Conservation (phyloP, 2,888 invertebrate genomes). For the Tuberolachnus salignus region DNA sequence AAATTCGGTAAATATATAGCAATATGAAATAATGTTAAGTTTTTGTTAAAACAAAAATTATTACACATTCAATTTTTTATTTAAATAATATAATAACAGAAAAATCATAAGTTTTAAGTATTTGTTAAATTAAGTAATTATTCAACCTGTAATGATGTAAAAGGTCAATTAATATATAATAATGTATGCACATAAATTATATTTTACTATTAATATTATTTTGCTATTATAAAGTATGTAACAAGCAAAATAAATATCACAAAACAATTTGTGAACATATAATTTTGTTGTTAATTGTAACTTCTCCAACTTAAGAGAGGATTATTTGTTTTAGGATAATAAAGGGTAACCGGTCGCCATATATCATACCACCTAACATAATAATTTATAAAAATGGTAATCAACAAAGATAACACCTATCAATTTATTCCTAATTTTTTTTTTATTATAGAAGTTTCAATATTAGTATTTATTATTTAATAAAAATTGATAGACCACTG, state of each 20-base stretch:
- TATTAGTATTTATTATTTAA: too few relatives aligned
- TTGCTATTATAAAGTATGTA: neutral
- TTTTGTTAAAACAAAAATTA: slow-evolving; percentile 4
- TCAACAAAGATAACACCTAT: neutral
- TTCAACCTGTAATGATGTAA: neutral
- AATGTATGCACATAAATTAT: neutral
- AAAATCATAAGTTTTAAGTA: neutral
- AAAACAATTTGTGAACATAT: neutral
- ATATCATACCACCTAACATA: neutral
- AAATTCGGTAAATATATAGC: neutral
- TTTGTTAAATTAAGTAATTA: slow-evolving; percentile 3
- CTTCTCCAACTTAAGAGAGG: neutral
- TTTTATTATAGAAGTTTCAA: neutral
- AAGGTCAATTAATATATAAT: neutral
- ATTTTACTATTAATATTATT: neutral
- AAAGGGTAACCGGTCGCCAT: neutral
- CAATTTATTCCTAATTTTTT: neutral
- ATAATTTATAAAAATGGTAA: too few relatives aligned
- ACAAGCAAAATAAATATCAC: slow-evolving; percentile 23
- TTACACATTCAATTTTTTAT: slow-evolving; percentile 49
- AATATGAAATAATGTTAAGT: slow-evolving; percentile 26
- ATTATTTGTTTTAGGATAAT: neutral
- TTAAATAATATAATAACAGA: neutral
- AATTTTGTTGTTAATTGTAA: neutral
- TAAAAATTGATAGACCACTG: slow-evolving; percentile 32